phyloP scores from a whole-genome alignment of 2,888 invertebrate genomes.

The Ditula angustiorana region DNA sequence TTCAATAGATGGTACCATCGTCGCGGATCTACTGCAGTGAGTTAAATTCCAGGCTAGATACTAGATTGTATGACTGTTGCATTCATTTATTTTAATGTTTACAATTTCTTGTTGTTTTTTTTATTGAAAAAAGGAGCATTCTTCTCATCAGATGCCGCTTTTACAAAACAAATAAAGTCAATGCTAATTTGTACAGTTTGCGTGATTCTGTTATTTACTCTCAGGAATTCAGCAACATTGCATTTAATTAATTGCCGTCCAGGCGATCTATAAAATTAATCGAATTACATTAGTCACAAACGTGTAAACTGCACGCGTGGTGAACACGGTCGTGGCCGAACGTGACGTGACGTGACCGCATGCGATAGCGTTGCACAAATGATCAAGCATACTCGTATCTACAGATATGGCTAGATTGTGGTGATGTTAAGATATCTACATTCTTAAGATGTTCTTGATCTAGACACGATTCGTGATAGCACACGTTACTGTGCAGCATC shows the following conservation, averaged over 20 bases:
- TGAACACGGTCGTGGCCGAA: slow-evolving; percentile 7
- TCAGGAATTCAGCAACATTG: not conserved
- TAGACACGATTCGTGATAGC: slow-evolving; percentile 13
- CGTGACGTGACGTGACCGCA: slow-evolving; percentile 9
- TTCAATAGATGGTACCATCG: too few species aligned
- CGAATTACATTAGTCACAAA: not conserved
- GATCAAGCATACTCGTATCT: slow-evolving; percentile 10
- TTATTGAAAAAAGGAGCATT: too few species aligned
- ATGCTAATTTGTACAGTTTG: not conserved
- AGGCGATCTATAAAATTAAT: not conserved
- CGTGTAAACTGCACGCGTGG: not conserved
- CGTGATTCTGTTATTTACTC: not conserved
- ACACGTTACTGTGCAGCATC: not conserved
- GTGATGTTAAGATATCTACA: not conserved
- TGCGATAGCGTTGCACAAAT: slow-evolving; percentile 6
- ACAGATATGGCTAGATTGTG: slow-evolving; percentile 1
- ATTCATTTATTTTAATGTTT: too few species aligned
- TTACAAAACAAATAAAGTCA: not conserved
- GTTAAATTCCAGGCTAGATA: too few species aligned
- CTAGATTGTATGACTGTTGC: too few species aligned
- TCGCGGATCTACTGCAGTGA: too few species aligned
- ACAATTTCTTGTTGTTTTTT: too few species aligned
- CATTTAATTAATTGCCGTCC: not conserved
- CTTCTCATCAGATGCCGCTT: not conserved
- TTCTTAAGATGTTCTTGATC: slow-evolving; percentile 2